Base-by-base conservation (phyloP, 2,797 vertebrate genomes). In the Sebastes dallii region DNA sequence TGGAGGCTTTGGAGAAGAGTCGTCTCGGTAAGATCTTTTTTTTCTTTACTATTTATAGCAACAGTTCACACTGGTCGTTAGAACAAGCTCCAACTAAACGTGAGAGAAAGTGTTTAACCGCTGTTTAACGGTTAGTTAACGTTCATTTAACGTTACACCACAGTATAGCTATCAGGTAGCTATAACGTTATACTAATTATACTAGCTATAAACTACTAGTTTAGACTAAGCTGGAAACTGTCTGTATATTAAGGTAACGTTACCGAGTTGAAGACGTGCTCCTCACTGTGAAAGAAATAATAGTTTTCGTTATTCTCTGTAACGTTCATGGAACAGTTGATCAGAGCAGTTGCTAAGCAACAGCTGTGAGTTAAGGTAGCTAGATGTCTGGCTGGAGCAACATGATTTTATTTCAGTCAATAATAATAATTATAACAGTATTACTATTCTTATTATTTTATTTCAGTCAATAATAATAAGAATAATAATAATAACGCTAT, bases 1-100 rank as follows among this genome's bases (percentile, higher is more conserved):
- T 87, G 97, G 98, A 42, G 97, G 97, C 83, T 99, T 99, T 91
- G 93, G 93, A 39, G 95, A 94, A 4, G 96, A 96, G 93, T 98
- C 98, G 22, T 96, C 97, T 85, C 96, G 98, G 98, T 99, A 95
- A 94, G 93, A 78, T 4, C 42, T 27, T 65, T 50, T 24, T n/a
- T 61, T n/a, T 34, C 59, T 55, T n/a, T 10, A 6, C 88, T 92
- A 89, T 94, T 92, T 91, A 87, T 92, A 91, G 83, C 36, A 46
- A 22, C 59, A 29, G 25, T 75, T 66, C 11, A 16, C 74, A 6
- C 74, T 50, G 66, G 29, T 61, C 68, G 61, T 78, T 12, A 9
- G 0, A 62, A 46, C 36, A 20, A 27, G 58, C 13, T 58, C 3
- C 10, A 69, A 25, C 55, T 58, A 61, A 18, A 25, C 14, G 62